These are phyloP conservation scores for Anabas testudineus DNA, from an alignment of 2,797 vertebrate species.

Conservation along the genomic window DNA sequence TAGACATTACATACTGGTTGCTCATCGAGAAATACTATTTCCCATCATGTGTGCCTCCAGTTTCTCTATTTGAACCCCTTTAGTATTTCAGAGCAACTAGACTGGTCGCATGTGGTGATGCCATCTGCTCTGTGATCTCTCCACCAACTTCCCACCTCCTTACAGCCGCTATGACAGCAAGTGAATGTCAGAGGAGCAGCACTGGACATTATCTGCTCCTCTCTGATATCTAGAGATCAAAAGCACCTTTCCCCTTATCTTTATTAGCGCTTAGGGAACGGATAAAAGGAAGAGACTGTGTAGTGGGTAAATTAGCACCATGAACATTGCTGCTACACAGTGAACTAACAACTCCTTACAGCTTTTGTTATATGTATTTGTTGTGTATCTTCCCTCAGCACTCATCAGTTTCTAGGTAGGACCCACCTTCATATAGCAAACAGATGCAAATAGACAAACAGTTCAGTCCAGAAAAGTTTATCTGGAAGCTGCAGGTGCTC, in stretches of 20 bases:
- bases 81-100: constrained; percentile 38
- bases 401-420: too few species aligned
- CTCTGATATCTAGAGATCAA: constrained; percentile 5
- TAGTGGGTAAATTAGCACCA: constrained; percentile 2
- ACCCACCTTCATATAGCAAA: too few species aligned
- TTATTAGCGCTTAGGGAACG: neutral
- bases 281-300: neutral
- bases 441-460: neutral
- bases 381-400: too few species aligned
- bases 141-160: constrained; percentile 24
- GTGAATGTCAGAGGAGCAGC: constrained; percentile 27
- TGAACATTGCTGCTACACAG: constrained; percentile 4
- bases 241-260: constrained; percentile 1
- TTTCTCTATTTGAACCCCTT: constrained; percentile 29
- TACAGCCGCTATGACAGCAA: constrained; percentile 16
- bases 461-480: neutral
- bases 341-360: neutral
- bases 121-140: constrained; percentile 62
- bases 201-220: constrained; percentile 24
- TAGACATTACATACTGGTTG: neutral
- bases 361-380: too few species aligned
- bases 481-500: neutral
- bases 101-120: constrained; percentile 47
- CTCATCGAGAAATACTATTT: constrained; percentile 3
- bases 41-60: neutral